Evolutionary conservation across 2,797 vertebrate species (phyloP), one percentile per base, ranked within the genome.

Genomic region (Onychomys torridus): DNA sequence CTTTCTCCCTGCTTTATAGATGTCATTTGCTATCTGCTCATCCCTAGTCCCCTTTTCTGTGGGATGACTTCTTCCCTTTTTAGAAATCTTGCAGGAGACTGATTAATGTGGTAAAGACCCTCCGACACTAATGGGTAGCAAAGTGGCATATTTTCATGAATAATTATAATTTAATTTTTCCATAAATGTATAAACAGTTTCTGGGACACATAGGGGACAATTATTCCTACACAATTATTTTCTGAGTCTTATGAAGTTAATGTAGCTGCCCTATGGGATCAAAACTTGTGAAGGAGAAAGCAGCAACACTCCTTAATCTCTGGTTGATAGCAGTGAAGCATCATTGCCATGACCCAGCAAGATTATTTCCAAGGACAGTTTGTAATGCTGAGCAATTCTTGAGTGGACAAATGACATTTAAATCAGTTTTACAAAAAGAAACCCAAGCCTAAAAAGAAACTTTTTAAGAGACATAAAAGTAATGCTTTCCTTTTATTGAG

Each of bases 271-370:
- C 16, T 78, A 4, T 75, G 67, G 2, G 73, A 59, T 87, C 93
- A 94, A 92, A 97, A 95, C 52, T 90, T 29, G 87, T 2, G 75
- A 87, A 93, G 92, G 65, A 93, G 13, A 96, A 67, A 87, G 76
- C 69, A 87, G 76, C 63, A 12, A 0, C 84, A 0, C 34, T 92
- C 17, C 37, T 73, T 81, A 69, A 57, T 93, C 89, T 94, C 37
- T 91, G 46, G 43, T 40, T 96, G 77, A 81, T 55, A 67, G 0
- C 63, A 89, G 32, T 57, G 37, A 27, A 82, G 4, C 67, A 61
- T 87, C 65, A 34, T 71, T 84, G 59, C 23, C 29, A 21, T 55
- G 49, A 65, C 43, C 46, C 91, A 65, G 65, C 46, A 86, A 75
- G 83, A 9, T 88, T 86, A 0, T 65, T 95, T 92, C 49, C 90